Evolutionary conservation across 2,113 vertebrate species (phyloP).

Genomic region (Sapayoa aenigma): DNA sequence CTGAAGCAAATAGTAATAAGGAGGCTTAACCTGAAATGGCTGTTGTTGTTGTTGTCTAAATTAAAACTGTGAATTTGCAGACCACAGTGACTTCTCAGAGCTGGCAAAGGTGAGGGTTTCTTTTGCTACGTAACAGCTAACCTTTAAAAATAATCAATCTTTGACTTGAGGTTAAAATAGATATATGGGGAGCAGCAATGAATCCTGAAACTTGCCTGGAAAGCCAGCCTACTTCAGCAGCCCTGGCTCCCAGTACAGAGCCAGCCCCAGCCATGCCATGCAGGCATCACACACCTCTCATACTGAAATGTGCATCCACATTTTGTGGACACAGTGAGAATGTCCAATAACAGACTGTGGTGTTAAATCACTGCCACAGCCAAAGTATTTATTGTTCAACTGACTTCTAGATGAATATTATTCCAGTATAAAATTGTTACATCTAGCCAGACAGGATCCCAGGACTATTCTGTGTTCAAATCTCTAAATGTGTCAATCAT

Average conservation of each 20-base stretch:
- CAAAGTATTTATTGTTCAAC: background rate
- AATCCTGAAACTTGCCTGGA: background rate
- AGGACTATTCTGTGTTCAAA: background rate
- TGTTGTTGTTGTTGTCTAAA: background rate
- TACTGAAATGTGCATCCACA: background rate
- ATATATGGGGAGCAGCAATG: background rate
- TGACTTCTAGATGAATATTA: background rate
- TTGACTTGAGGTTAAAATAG: background rate
- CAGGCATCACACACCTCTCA: accelerated
- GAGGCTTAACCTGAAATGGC: background rate
- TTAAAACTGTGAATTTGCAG: background rate
- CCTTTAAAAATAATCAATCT: slow-evolving; percentile 47
- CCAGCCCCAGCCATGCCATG: background rate
- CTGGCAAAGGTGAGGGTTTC: background rate
- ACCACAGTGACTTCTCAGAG: background rate
- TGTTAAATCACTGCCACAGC: background rate
- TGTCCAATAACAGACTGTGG: background rate
- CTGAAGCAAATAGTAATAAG: background rate
- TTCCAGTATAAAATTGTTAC: background rate
- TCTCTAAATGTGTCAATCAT: background rate
- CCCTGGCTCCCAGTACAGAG: background rate
- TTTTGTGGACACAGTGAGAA: background rate
- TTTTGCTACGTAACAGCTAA: slow-evolving; percentile 13
- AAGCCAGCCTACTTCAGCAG: background rate
- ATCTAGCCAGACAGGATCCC: background rate